Percentiles rank a stretch among this genome's conserved stretches.
Conservation (phyloP, 2,888 invertebrate genomes). For the Watsonalla binaria region DNA sequence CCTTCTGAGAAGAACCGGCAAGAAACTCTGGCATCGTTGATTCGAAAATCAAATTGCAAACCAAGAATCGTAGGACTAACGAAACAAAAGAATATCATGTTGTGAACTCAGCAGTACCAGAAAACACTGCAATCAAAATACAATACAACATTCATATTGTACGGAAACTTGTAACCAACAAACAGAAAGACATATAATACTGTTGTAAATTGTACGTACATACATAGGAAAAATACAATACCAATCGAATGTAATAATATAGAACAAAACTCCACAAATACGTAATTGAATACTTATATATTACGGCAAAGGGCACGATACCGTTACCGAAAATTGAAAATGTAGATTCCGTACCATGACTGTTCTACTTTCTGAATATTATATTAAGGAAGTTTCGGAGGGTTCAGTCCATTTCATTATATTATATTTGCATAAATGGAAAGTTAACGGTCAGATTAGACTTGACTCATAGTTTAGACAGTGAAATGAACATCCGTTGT, state of each 20-base stretch:
- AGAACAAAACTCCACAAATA: conserved; percentile 2
- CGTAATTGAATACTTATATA: conserved; percentile 13
- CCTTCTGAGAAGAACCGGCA: too few species aligned
- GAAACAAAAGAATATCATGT: too few species aligned
- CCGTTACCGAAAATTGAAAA: conserved; percentile 39
- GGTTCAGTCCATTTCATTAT: conserved; percentile 35
- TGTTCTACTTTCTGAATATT: conserved; percentile 50
- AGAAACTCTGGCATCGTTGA: too few species aligned
- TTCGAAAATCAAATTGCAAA: too few species aligned
- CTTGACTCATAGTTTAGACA: conserved; percentile 20
- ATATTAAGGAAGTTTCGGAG: conserved; percentile 52
- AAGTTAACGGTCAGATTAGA: conserved; percentile 44
- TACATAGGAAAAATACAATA: background rate
- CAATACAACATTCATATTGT: background rate
- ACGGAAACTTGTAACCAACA: background rate
- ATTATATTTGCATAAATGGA: conserved; percentile 50
- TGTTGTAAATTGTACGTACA: background rate
- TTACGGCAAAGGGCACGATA: conserved; percentile 22
- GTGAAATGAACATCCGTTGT: conserved; percentile 17
- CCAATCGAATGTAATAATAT: background rate
- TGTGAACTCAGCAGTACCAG: too few species aligned
- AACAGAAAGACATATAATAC: background rate
- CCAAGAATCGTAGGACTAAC: too few species aligned
- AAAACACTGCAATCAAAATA: background rate
- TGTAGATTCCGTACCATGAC: conserved; percentile 25